These are phyloP conservation scores for Megamerina dolium DNA, from an alignment of 2,888 invertebrate genomes.

Conservation along the genomic window DNA sequence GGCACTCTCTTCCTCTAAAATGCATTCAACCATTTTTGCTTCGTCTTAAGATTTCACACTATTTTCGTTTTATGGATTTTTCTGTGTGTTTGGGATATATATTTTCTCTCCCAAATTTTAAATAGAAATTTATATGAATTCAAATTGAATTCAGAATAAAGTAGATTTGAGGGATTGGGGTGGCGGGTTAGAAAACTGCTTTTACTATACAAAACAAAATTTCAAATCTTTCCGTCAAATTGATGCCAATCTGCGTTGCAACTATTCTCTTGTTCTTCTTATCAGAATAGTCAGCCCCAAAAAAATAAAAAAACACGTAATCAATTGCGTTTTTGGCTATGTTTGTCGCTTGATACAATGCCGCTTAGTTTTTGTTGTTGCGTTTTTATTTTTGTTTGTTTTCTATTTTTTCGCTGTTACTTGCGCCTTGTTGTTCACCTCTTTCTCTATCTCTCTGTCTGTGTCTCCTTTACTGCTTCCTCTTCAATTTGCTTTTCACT, in stretches of 20 bases:
- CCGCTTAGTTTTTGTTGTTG: no score
- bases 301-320: no score
- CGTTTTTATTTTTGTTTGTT: no score
- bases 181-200: no score
- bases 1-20: conserved; percentile 54
- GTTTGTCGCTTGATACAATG: no score
- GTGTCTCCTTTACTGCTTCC: conserved; percentile 6
- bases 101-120: conserved; percentile 8
- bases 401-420: background rate
- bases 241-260: background rate
- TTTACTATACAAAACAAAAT: no score
- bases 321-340: no score
- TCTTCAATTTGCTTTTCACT: conserved; percentile 9
- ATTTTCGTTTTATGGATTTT: conserved; percentile 4
- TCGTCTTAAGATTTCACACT: conserved; percentile 7
- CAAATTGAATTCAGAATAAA: no score
- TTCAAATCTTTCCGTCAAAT: background rate
- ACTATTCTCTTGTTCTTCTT: no score
- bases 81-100: conserved; percentile 11
- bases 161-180: no score
- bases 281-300: no score
- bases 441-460: conserved; percentile 8
- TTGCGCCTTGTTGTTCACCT: background rate
- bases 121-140: conserved; percentile 4
- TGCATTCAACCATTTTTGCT: conserved; percentile 60